A percentile compares a stretch with the other conserved stretches of the same genome.
Evolutionary conservation across 2,113 vertebrate species (phyloP).

Genomic region (Antechinus stuartii): DNA sequence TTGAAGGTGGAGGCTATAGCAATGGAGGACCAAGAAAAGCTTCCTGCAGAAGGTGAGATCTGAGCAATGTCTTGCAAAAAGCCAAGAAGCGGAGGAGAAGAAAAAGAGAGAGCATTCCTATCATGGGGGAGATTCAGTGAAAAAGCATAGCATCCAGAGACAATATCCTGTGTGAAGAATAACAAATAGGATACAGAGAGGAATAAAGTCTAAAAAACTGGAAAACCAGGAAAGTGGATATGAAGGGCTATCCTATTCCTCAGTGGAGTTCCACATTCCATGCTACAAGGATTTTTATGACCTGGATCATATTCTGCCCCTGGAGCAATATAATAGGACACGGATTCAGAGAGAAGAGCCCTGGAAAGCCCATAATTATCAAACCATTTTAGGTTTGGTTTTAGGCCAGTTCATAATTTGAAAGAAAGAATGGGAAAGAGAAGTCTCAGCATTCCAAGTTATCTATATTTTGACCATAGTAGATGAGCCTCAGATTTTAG

Average conservation of each 20-base stretch:
- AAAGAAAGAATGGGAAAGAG: not conserved
- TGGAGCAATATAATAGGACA: not conserved
- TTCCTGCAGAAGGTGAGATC: not conserved
- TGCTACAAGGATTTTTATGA: not conserved
- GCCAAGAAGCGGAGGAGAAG: not conserved
- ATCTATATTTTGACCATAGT: not conserved
- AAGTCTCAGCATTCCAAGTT: not conserved
- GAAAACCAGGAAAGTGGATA: not conserved
- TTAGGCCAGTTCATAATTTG: not conserved
- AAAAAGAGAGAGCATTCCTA: not conserved
- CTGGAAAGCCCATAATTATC: not conserved
- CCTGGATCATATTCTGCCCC: not conserved
- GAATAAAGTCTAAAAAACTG: not conserved
- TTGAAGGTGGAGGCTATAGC: not conserved
- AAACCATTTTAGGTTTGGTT: not conserved
- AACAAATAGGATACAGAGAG: not conserved
- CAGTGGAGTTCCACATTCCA: not conserved
- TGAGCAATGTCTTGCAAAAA: not conserved
- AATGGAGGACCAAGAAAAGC: not conserved
- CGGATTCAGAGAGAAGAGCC: not conserved
- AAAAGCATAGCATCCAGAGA: not conserved
- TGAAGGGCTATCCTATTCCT: not conserved
- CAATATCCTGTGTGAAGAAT: not conserved
- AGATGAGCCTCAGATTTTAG: not conserved
- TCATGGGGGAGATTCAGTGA: not conserved